Conservation (phyloP, 2,888 invertebrate genomes). For the Sinopyrophorus schimmeli region DNA sequence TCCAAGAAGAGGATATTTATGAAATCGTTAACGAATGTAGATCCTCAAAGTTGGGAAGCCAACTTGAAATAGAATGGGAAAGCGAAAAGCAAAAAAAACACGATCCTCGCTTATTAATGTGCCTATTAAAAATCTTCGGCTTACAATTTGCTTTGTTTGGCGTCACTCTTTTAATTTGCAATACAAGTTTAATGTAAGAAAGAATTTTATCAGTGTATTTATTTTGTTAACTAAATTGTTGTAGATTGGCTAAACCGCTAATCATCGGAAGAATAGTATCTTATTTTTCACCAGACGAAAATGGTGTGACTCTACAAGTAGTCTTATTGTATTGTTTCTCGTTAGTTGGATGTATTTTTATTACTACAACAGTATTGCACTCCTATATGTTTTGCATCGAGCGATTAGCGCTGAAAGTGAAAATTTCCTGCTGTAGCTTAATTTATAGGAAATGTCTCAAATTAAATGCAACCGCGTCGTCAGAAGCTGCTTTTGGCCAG, state of each 20-base stretch:
- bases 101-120: conserved; percentile 18
- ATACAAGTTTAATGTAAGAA: conserved; percentile 32
- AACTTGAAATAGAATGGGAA: conserved; percentile 51
- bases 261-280: conserved; percentile 68
- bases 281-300: conserved; percentile 62
- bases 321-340: conserved; percentile 56
- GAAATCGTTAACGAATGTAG: conserved; percentile 60
- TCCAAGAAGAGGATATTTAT: conserved; percentile 66
- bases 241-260: conserved; percentile 66
- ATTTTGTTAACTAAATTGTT: background rate
- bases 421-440: conserved; percentile 8
- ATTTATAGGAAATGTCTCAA: conserved; percentile 53
- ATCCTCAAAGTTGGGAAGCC: conserved; percentile 57
- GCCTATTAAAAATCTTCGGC: conserved; percentile 28
- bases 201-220: background rate
- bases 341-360: conserved; percentile 61
- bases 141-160: conserved; percentile 21
- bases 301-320: conserved; percentile 1
- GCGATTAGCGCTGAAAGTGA: conserved; percentile 8
- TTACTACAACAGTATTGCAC: conserved; percentile 52
- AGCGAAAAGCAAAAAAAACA: conserved; percentile 21
- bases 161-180: conserved; percentile 18
- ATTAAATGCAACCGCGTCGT: conserved; percentile 82
- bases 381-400: conserved; percentile 6
- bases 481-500: conserved; percentile 73